Conservation (phyloP, 2,888 invertebrate species). For the Chrysotoxum bicinctum region DNA sequence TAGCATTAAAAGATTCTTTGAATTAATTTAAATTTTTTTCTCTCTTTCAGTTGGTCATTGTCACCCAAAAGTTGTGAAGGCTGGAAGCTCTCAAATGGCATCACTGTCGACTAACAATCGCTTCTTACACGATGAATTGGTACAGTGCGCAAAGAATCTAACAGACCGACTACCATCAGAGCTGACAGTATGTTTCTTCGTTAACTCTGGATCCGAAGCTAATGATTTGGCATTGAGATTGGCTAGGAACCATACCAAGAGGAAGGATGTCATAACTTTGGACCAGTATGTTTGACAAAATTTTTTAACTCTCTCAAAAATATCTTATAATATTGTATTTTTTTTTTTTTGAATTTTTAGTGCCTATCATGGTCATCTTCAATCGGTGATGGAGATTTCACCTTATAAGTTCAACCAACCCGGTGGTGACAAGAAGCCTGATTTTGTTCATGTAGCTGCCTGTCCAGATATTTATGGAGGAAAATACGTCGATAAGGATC, state of each 20-base stretch:
- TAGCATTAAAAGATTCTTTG: no score
- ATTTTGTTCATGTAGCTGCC: conserved; percentile 94
- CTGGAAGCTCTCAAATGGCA: conserved; percentile 95
- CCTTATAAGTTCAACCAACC: conserved; percentile 98
- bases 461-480: conserved; percentile 97
- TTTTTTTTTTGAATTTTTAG: conserved; percentile 86
- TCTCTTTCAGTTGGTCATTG: conserved; percentile 95
- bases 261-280: conserved; percentile 94
- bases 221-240: conserved; percentile 97
- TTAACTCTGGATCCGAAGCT: conserved; percentile 99
- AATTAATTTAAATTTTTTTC: not conserved
- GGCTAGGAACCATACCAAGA: conserved; percentile 93
- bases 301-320: no score
- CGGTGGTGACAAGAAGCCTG: conserved; percentile 90
- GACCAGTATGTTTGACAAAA: conserved; percentile 94
- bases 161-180: conserved; percentile 90
- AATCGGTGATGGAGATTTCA: conserved; percentile 97
- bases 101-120: conserved; percentile 96
- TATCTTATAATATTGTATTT: not conserved
- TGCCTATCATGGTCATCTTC: conserved; percentile 99
- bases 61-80: conserved; percentile 95
- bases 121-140: conserved; percentile 97
- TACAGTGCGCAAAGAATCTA: conserved; percentile 93
- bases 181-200: conserved; percentile 96
- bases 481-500: conserved; percentile 87